Evolutionary conservation across 1,140 invertebrate genomes (phyloP).

Genomic region (Copidosoma floridanum): DNA sequence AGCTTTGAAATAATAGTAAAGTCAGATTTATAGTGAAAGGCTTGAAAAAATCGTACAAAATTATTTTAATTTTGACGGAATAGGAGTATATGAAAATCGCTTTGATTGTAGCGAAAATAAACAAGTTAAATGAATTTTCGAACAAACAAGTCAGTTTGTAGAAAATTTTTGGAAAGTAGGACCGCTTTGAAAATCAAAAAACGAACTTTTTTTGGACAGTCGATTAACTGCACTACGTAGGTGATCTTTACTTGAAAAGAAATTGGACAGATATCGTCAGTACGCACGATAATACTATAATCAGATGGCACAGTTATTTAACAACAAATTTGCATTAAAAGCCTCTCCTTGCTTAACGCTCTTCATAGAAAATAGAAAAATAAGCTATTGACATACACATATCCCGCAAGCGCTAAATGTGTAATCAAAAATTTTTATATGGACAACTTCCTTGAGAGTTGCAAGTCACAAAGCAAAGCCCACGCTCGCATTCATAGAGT

Average conservation of each 20-base stretch:
- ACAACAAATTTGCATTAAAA: conserved; percentile 23
- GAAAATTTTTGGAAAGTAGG: conserved; percentile 22
- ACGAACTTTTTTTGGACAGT: not conserved
- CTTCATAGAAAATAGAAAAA: conserved; percentile 35
- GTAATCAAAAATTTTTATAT: not conserved
- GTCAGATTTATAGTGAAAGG: no score
- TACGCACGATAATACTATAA: conserved; percentile 11
- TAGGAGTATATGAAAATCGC: not conserved
- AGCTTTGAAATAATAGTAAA: no score
- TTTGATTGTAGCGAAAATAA: not conserved
- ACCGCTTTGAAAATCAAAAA: conserved; percentile 14
- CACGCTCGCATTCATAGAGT: not conserved
- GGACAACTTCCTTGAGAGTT: not conserved
- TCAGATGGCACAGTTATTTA: conserved; percentile 18
- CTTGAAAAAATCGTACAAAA: not conserved
- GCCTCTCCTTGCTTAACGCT: conserved; percentile 38
- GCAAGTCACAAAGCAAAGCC: not conserved
- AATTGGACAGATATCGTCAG: not conserved
- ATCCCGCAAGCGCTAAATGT: not conserved
- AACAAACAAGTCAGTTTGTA: not conserved
- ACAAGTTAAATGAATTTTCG: not conserved
- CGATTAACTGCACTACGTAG: not conserved
- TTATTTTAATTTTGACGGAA: not conserved
- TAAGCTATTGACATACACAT: not conserved
- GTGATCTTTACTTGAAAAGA: conserved; percentile 13